Base-by-base conservation (phyloP, 2,113 vertebrate species). In the Pseudopipra pipra region DNA sequence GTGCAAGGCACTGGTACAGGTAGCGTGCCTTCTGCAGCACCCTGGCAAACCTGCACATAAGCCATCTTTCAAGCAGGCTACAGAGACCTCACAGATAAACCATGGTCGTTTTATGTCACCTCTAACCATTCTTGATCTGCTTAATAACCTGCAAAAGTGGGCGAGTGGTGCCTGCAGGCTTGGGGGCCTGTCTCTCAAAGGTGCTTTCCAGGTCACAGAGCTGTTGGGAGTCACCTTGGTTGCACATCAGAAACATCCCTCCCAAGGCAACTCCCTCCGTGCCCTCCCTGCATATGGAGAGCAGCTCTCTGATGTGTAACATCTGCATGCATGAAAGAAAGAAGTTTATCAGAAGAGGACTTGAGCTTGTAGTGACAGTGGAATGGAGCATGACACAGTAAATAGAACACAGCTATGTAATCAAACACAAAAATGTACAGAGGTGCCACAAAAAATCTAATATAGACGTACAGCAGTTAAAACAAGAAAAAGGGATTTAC, bases 61-160 rank as follows among this genome's bases (percentile, higher is more conserved):
- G 31, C 30, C 0, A 0, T 5, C 63, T 59, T 46, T n/a, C 47
- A 30, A 30, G 24, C 17, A 25, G 70, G 52, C 54, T 54, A 21
- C 4, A 5, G 52, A 87, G 37, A 82, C 30, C 44, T 37, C 31
- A 8, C 0, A 61, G 87, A 82, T 54, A 82, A 82, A 72, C 49
- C 18, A 4, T 0, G 46, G 62, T 14, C 1, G 0, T 15, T 94
- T 54, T 15, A 41, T 2, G 1, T 65, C 85, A 79, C 92, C 85
- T 82, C 82, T 95, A 78, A 51, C 81, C 77, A 54, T 81, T 72
- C 74, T 17, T 55, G 62, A 92, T 72, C 49, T 58, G 87, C 70
- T 85, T 79, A 91, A 78, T 65, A 71, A 71, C 21, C 87, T 82
- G 85, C 66, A 85, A 89, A 87, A 89, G 49, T 52, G 37, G 55